phyloP scores from a whole-genome alignment of 2,888 invertebrate genomes.

The Camponotus fellah region DNA sequence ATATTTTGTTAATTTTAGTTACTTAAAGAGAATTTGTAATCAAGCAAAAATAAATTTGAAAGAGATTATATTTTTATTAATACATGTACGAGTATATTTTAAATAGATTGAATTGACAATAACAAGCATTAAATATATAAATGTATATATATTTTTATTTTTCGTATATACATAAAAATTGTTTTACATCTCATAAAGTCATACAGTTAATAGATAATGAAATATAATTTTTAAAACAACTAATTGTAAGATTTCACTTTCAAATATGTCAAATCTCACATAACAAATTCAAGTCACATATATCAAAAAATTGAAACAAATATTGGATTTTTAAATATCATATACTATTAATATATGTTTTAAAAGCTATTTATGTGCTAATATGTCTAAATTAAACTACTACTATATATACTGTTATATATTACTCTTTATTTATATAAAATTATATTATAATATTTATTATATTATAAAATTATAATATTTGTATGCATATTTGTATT shows the following conservation, averaged over 20 bases:
- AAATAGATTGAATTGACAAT: not conserved
- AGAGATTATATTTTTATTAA: not conserved
- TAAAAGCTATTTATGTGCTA: not conserved
- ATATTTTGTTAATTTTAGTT: not conserved
- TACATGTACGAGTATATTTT: not conserved
- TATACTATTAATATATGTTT: not conserved
- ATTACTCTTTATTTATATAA: no score
- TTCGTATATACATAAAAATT: not conserved
- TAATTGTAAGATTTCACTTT: slow-evolving; percentile 25
- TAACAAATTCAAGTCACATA: not conserved
- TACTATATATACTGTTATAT: not conserved
- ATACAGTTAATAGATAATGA: slow-evolving; percentile 46
- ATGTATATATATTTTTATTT: not conserved
- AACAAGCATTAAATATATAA: not conserved
- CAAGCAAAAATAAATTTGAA: not conserved
- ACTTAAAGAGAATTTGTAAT: not conserved
- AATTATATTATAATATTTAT: no score
- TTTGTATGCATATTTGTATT: no score
- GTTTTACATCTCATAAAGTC: not conserved
- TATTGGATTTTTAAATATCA: not conserved
- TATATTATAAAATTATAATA: no score
- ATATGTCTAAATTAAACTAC: not conserved
- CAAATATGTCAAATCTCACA: not conserved
- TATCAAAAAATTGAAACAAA: slow-evolving; percentile 18
- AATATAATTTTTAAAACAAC: slow-evolving; percentile 16